Percentiles rank a stretch among this genome's conserved stretches.
Conservation (phyloP, 2,113 vertebrate genomes). For the Syrmaticus mikado region DNA sequence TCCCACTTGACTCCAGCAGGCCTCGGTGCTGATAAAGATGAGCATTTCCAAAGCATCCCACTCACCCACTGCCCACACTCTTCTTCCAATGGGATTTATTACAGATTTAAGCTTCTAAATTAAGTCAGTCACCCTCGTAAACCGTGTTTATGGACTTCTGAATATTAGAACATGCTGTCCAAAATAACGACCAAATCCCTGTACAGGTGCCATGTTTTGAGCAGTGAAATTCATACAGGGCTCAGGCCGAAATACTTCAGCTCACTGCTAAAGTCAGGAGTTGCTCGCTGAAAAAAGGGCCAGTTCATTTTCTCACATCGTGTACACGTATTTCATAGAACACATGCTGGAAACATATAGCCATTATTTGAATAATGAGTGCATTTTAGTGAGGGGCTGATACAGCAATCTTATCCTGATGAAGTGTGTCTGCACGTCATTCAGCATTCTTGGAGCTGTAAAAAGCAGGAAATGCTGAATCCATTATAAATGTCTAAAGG, state of each 20-base stretch:
- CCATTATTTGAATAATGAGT: slow-evolving; percentile 67
- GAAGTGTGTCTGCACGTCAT: slow-evolving; percentile 64
- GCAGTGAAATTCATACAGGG: neutral
- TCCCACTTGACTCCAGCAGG: neutral
- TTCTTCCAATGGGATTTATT: neutral
- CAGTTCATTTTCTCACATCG: slow-evolving; percentile 35
- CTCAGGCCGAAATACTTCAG: neutral
- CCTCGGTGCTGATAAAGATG: neutral
- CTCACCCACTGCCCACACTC: neutral
- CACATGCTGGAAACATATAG: slow-evolving; percentile 57
- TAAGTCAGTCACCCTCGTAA: neutral
- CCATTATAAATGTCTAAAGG: slow-evolving; percentile 65
- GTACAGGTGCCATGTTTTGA: neutral
- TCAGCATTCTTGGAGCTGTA: slow-evolving; percentile 57
- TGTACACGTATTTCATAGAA: slow-evolving; percentile 55
- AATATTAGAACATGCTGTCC: neutral
- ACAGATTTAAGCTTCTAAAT: neutral
- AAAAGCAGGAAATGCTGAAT: slow-evolving; percentile 70
- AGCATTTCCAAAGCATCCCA: neutral
- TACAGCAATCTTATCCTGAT: slow-evolving; percentile 68
- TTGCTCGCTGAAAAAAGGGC: neutral
- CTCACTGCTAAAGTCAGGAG: neutral
- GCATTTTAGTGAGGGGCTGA: slow-evolving; percentile 67
- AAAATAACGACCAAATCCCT: neutral
- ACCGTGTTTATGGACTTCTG: neutral